Conservation (phyloP, 2,888 invertebrate genomes). For the Opisthograptis luteolata region DNA sequence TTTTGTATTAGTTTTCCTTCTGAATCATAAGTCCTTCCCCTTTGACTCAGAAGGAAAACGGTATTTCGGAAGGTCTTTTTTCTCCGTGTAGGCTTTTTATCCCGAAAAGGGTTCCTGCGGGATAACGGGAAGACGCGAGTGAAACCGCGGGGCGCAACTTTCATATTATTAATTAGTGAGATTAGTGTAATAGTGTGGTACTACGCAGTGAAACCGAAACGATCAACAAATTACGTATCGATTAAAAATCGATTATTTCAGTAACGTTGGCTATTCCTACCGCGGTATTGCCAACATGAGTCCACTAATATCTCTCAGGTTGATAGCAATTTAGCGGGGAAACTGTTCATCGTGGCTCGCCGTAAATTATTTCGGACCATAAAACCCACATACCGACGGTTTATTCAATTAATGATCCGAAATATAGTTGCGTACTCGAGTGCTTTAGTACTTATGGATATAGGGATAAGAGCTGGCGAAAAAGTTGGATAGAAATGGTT, state of each 20-base stretch:
- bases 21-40: too few species aligned
- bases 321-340: slow-evolving; percentile 42
- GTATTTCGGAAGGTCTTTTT: too few species aligned
- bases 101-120: too few species aligned
- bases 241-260: slow-evolving; percentile 7
- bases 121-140: too few species aligned
- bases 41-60: too few species aligned
- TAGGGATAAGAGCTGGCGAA: neutral
- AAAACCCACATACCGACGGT: slow-evolving; percentile 41
- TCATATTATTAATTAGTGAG: too few species aligned
- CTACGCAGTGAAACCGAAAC: neutral
- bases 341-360: slow-evolving; percentile 47
- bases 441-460: neutral
- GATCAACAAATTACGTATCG: neutral
- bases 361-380: slow-evolving; percentile 55
- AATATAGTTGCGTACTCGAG: slow-evolving; percentile 24
- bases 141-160: too few species aligned
- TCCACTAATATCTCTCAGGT: slow-evolving; percentile 36
- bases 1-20: too few species aligned
- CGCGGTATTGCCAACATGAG: slow-evolving; percentile 30
- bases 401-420: slow-evolving; percentile 44
- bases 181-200: too few species aligned
- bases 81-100: too few species aligned
- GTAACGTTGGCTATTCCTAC: neutral
- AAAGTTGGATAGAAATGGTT: too few species aligned